A percentile compares a stretch with the other conserved stretches of the same genome.
phyloP scores from a whole-genome alignment of 2,888 invertebrate genomes.

The Acleris cristana region DNA sequence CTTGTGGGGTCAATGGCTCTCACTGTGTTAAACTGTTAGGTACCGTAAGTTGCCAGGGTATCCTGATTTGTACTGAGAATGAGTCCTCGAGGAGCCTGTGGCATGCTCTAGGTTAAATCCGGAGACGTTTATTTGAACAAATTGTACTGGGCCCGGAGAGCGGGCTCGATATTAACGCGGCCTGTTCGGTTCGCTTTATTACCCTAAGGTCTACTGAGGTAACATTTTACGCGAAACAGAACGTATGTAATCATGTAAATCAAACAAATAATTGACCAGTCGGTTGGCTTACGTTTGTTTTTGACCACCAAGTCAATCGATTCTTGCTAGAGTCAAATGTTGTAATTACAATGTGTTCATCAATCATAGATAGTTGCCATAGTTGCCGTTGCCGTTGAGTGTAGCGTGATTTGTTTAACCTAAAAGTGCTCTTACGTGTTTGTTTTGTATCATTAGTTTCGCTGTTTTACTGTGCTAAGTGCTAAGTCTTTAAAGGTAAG shows the following conservation, averaged over 20 bases:
- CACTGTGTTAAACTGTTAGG: neutral
- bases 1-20: neutral
- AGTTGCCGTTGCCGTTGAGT: too few species aligned
- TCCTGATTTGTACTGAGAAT: neutral
- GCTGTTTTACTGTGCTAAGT: too few species aligned
- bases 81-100: conserved; percentile 15
- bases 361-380: too few species aligned
- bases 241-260: too few species aligned
- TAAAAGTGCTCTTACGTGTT: too few species aligned
- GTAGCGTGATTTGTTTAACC: too few species aligned
- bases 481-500: too few species aligned
- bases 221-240: neutral
- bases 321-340: too few species aligned
- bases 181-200: conserved; percentile 23
- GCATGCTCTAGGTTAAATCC: conserved; percentile 24
- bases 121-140: conserved; percentile 37
- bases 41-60: neutral
- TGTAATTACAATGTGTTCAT: too few species aligned
- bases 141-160: conserved; percentile 22
- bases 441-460: too few species aligned
- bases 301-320: neutral
- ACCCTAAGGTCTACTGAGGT: neutral
- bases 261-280: too few species aligned
- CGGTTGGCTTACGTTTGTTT: neutral
- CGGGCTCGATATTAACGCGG: conserved; percentile 30